Evolutionary conservation across 2,888 invertebrate genomes (phyloP).

Genomic region (Dione vanillae): DNA sequence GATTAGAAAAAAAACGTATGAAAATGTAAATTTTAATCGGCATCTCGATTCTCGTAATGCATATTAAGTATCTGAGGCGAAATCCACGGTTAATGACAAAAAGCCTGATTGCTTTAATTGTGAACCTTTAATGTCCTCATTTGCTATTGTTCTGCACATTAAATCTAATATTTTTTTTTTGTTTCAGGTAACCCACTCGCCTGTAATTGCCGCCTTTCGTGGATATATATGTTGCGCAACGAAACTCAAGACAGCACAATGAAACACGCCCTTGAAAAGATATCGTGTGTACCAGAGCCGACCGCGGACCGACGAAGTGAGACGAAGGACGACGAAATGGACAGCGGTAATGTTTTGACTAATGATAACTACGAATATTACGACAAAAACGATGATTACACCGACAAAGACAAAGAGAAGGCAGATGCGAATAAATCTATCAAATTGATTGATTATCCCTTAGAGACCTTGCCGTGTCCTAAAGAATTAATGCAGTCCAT

Average conservation of each 20-base stretch:
- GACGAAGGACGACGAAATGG: slow-evolving; percentile 58
- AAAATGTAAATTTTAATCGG: slow-evolving; percentile 45
- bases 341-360: slow-evolving; percentile 61
- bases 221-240: slow-evolving; percentile 90
- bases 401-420: slow-evolving; percentile 60
- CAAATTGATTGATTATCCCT: slow-evolving; percentile 71
- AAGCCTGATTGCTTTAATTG: slow-evolving; percentile 38
- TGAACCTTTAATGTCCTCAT: slow-evolving; percentile 36
- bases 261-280: slow-evolving; percentile 87
- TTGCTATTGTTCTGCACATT: slow-evolving; percentile 40
- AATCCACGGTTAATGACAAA: slow-evolving; percentile 42
- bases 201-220: slow-evolving; percentile 92
- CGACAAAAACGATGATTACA: slow-evolving; percentile 70
- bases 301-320: slow-evolving; percentile 63
- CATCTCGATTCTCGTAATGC: slow-evolving; percentile 39
- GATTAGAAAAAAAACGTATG: slow-evolving; percentile 47
- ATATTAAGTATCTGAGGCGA: slow-evolving; percentile 40
- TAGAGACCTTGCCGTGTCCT: slow-evolving; percentile 76
- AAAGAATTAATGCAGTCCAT: slow-evolving; percentile 76
- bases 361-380: slow-evolving; percentile 76
- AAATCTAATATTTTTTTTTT: slow-evolving; percentile 38
- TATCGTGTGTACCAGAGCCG: slow-evolving; percentile 87
- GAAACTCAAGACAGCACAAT: slow-evolving; percentile 89
- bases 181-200: slow-evolving; percentile 91
- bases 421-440: slow-evolving; percentile 62